Conservation (phyloP, 2,888 invertebrate genomes). For the Lepidocyrtoides sp. region DNA sequence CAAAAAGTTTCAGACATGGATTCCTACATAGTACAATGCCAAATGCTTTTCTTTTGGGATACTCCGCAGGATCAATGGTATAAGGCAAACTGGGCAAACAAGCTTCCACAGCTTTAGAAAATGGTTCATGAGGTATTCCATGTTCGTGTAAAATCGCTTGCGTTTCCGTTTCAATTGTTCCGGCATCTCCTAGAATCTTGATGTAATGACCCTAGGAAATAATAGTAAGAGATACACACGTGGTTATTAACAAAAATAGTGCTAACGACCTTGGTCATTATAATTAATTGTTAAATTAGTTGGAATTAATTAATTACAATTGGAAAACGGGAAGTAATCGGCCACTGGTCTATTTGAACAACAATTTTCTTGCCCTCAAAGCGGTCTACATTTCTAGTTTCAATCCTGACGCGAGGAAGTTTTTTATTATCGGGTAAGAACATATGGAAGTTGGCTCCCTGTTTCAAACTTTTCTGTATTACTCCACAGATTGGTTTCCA, state of each 20-base stretch:
- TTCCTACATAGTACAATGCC: no score
- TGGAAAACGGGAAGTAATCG: constrained; percentile 96
- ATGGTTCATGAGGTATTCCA: constrained; percentile 98
- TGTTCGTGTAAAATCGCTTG: constrained; percentile 98
- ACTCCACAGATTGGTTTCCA: constrained; percentile 99
- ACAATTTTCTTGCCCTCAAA: constrained; percentile 95
- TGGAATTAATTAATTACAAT: constrained; percentile 87
- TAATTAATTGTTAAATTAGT: neutral
- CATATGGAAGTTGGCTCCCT: constrained; percentile 91
- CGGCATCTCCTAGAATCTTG: constrained; percentile 95
- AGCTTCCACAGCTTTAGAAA: constrained; percentile 97
- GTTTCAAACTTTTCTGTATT: constrained; percentile 92
- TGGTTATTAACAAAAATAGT: no score
- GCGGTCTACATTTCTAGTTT: constrained; percentile 95
- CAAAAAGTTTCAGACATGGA: no score
- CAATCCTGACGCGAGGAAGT: constrained; percentile 97
- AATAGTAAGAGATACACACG: neutral
- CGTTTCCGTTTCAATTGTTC: constrained; percentile 98
- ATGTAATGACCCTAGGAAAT: constrained; percentile 95
- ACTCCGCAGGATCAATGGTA: constrained; percentile 94
- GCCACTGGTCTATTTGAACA: constrained; percentile 99
- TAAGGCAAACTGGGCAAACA: constrained; percentile 97
- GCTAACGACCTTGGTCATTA: no score
- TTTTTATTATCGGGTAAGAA: constrained; percentile 98
- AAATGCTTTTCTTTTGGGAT: constrained; percentile 92